phyloP scores from a whole-genome alignment of 2,888 invertebrate species.

The Adelphocoris suturalis region DNA sequence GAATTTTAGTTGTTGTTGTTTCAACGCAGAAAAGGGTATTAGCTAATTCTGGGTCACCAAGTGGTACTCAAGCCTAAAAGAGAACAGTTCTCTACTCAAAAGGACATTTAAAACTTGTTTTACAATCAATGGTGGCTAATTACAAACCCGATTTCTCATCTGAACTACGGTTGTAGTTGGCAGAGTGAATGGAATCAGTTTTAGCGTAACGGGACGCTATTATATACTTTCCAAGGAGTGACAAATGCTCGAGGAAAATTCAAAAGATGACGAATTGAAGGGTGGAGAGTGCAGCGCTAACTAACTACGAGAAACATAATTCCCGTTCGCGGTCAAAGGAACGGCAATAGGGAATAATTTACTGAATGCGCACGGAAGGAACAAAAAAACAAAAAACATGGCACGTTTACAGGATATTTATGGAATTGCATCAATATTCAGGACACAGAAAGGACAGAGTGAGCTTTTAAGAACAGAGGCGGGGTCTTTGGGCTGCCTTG shows the following conservation, averaged over 20 bases:
- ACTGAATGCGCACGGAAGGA: background rate
- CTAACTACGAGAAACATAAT: background rate
- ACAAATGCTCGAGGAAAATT: background rate
- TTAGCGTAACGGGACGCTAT: background rate
- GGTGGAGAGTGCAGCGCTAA: background rate
- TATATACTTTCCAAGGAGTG: background rate
- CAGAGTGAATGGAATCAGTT: no score
- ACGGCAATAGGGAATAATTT: background rate
- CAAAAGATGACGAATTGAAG: background rate
- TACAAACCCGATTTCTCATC: no score
- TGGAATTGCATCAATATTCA: background rate
- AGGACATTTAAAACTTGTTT: no score
- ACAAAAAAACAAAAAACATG: background rate
- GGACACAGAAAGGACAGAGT: background rate
- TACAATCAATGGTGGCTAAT: no score
- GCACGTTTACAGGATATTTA: slow-evolving; percentile 14
- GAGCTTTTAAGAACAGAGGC: slow-evolving; percentile 32
- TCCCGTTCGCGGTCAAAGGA: background rate
- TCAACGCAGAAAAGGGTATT: no score
- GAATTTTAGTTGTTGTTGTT: no score
- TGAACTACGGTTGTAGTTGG: no score
- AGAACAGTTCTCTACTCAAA: no score
- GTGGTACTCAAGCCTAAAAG: no score
- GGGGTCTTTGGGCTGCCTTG: background rate
- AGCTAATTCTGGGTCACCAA: no score